phyloP scores from a whole-genome alignment of 2,888 invertebrate species.

The Eurois occulta region DNA sequence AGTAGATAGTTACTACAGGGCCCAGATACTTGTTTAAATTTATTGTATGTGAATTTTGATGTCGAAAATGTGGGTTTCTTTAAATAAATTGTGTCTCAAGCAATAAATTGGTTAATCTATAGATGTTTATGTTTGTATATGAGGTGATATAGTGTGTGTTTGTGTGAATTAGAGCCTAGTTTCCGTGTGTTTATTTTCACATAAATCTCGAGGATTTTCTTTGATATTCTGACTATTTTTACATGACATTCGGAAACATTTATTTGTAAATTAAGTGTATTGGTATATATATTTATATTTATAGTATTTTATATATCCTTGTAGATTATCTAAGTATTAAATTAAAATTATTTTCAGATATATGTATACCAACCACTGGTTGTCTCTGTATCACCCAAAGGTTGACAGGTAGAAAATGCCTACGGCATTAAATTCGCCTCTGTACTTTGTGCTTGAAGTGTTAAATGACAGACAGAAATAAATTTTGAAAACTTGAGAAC shows the following conservation, averaged over 20 bases:
- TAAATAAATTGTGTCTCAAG: constrained; percentile 31
- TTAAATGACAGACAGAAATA: not conserved
- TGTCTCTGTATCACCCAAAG: too few relatives aligned
- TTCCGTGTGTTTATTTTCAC: constrained; percentile 28
- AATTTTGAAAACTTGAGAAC: not conserved
- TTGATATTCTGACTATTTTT: constrained; percentile 18
- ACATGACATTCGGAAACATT: not conserved
- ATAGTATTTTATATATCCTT: too few relatives aligned
- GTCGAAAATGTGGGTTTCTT: constrained; percentile 27
- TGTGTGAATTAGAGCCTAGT: constrained; percentile 18
- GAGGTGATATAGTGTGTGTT: constrained; percentile 24
- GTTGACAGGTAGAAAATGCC: too few relatives aligned
- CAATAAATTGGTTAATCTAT: constrained; percentile 44
- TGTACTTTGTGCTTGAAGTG: too few relatives aligned
- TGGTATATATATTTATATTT: not conserved
- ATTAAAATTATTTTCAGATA: too few relatives aligned
- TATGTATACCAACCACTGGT: too few relatives aligned
- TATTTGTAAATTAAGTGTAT: not conserved
- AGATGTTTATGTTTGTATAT: constrained; percentile 36
- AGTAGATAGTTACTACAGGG: not conserved
- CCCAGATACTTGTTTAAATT: constrained; percentile 10
- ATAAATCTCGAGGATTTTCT: constrained; percentile 8
- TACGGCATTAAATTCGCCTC: too few relatives aligned
- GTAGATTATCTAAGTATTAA: too few relatives aligned
- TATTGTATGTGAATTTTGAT: constrained; percentile 28